These are phyloP conservation scores for Gila orcuttii DNA, from an alignment of 2,113 vertebrate species.

Conservation along the genomic window DNA sequence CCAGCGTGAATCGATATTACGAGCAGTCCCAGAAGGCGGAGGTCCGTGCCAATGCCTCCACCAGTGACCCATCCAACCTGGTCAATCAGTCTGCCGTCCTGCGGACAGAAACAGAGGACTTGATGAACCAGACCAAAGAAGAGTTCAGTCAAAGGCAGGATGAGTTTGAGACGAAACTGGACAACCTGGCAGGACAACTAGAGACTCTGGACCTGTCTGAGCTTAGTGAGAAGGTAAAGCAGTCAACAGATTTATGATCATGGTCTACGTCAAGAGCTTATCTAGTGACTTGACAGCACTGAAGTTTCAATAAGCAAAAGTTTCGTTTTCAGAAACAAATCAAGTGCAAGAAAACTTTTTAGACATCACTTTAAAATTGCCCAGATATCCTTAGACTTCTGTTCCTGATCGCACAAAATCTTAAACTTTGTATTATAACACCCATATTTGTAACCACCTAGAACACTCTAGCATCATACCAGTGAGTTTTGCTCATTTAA, in stretches of 20 bases:
- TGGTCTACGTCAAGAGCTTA: neutral
- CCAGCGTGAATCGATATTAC: conserved; percentile 89
- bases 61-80: conserved; percentile 68
- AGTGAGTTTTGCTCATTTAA: neutral
- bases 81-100: conserved; percentile 78
- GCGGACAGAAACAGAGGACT: conserved; percentile 80
- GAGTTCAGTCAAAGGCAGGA: conserved; percentile 82
- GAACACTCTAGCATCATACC: neutral
- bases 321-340: neutral
- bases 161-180: conserved; percentile 85
- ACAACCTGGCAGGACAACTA: conserved; percentile 89
- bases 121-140: conserved; percentile 79
- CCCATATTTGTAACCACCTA: neutral
- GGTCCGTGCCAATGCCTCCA: conserved; percentile 84
- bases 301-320: neutral
- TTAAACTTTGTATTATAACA: neutral
- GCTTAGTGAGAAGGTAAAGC: conserved; percentile 78
- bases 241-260: neutral
- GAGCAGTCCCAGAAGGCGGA: conserved; percentile 88
- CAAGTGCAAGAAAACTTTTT: neutral
- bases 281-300: neutral
- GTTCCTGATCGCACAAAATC: neutral
- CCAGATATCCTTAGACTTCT: neutral
- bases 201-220: conserved; percentile 88
- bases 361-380: no score